Base-by-base conservation (phyloP, 2,797 vertebrate species). In the Pangasius sanitwongsei region DNA sequence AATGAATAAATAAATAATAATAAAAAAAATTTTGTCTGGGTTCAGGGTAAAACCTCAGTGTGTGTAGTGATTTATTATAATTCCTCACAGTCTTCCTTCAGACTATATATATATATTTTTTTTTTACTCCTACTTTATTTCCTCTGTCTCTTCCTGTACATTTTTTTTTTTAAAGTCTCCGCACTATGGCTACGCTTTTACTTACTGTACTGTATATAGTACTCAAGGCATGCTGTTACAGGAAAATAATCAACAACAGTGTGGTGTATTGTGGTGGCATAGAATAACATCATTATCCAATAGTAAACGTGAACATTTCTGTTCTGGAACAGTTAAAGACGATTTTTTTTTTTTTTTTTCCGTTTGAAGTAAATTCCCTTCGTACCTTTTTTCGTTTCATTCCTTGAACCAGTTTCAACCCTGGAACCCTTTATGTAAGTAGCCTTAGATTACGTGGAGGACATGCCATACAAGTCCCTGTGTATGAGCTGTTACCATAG, bases 1-100 rank as follows among this genome's bases (percentile, higher is more conserved):
- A 88, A 78, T 87, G 89, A 92, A 89, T 90, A 91, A 90, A 15
- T 16, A 91, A 91, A 89, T 90, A 63, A 75, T 81, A 82, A 37
- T 41, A 16, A 77, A 31, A 20, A 57, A 20, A 23, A n/a, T n/a
- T n/a, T n/a, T 4, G 23, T 63, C 2, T 82, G 80, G 31, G 55
- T 82, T 82, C 80, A 61, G 55, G 50, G 31, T 82, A 82, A 61
- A 61, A 82, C 55, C 78, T 82, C 31, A 41, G 53, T 59, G 78
- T 57, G 55, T 41, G 31, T 34, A 59, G 80, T 88, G 81, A 83
- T 86, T 88, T 57, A 88, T 86, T 90, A 88, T 88, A 84, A 83
- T 83, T 72, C 67, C 55, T 59, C 55, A 82, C 78, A 55, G 15
- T 61, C 80, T 37, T 59, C 53, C 11, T 25, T 75, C 48, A 74